These are phyloP conservation scores for Thysanoteuthis rhombus DNA, from an alignment of 2,888 invertebrate genomes.

Conservation along the genomic window DNA sequence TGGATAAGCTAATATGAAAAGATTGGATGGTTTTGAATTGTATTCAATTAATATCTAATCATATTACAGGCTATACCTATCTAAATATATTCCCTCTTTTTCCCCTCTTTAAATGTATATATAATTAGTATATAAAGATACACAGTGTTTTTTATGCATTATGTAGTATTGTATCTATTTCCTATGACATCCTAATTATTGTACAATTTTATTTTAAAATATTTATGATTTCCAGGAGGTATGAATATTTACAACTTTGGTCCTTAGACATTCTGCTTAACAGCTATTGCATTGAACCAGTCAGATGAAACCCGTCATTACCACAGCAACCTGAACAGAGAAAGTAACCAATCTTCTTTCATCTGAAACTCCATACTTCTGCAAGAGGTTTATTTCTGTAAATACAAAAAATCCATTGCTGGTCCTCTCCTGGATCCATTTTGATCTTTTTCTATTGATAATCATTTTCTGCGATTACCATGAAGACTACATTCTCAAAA, in stretches of 20 bases:
- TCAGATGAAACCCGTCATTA: neutral
- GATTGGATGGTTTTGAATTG: too few relatives aligned
- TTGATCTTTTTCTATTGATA: too few relatives aligned
- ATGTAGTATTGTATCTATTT: neutral
- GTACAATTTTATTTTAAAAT: neutral
- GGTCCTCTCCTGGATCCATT: too few relatives aligned
- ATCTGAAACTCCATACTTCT: neutral
- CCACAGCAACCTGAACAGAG: neutral
- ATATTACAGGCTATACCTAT: too few relatives aligned
- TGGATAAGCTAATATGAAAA: too few relatives aligned
- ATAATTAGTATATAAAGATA: neutral
- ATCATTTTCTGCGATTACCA: neutral
- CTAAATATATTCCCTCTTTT: too few relatives aligned
- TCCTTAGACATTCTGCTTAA: neutral
- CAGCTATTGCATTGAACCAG: neutral
- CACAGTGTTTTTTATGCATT: neutral
- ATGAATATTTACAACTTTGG: neutral
- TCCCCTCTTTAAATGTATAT: too few relatives aligned
- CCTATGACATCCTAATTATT: neutral
- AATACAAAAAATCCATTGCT: neutral
- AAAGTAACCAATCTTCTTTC: constrained; percentile 12
- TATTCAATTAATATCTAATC: too few relatives aligned
- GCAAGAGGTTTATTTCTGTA: neutral
- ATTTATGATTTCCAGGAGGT: neutral
- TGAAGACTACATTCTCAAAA: neutral